Evolutionary conservation across 1,140 invertebrate species (phyloP).

Genomic region (Drosophila aff.): DNA sequence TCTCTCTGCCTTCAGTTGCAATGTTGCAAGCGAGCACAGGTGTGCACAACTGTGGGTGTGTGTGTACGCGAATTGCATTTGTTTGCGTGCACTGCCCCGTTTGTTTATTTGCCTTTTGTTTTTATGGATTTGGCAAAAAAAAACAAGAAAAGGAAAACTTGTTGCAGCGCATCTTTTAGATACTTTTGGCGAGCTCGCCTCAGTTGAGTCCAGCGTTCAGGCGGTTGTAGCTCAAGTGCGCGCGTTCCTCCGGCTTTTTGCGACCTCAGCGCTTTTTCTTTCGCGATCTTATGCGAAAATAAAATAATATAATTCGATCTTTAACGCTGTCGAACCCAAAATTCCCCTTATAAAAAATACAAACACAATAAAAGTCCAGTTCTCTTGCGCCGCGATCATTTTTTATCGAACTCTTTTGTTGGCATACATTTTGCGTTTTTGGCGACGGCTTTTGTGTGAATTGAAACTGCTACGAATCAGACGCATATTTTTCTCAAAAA

Average conservation of each 20-base stretch:
- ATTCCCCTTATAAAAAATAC: not conserved
- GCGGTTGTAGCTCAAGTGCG: conserved; percentile 81
- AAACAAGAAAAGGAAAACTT: conserved; percentile 10
- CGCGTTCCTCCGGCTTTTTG: conserved; percentile 62
- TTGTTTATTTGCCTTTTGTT: conserved; percentile 78
- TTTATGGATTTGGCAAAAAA: conserved; percentile 55
- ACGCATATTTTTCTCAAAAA: not conserved
- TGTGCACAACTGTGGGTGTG: conserved; percentile 17
- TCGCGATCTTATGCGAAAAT: conserved; percentile 34
- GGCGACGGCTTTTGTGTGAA: conserved; percentile 62
- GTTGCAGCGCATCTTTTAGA: conserved; percentile 75
- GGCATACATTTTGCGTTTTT: conserved; percentile 36
- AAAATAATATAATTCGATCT: conserved; percentile 9
- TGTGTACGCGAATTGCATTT: conserved; percentile 38
- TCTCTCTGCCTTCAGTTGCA: conserved; percentile 33
- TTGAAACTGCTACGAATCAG: not conserved
- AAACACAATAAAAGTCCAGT: not conserved
- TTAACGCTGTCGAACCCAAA: not conserved
- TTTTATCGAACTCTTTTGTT: conserved; percentile 22
- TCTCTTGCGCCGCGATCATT: conserved; percentile 36
- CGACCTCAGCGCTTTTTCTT: conserved; percentile 15
- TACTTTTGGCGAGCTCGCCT: conserved; percentile 61
- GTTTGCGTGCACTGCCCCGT: conserved; percentile 69
- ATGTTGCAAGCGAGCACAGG: conserved; percentile 60
- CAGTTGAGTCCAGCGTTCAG: conserved; percentile 77